Evolutionary conservation across 2,888 invertebrate genomes (phyloP).

Genomic region (Aquatica leii): DNA sequence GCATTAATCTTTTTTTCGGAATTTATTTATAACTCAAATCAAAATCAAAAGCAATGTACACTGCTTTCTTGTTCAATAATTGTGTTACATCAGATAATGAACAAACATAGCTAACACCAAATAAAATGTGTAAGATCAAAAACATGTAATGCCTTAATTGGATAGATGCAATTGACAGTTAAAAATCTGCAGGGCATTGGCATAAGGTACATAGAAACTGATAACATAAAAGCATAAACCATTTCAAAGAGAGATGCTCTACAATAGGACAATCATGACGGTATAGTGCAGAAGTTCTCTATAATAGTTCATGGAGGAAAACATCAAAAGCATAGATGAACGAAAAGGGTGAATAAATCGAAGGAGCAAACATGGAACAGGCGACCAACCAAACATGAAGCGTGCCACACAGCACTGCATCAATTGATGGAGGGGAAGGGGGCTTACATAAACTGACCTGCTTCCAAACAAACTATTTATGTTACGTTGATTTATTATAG

Average conservation of each 20-base stretch:
- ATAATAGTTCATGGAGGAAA: conserved; percentile 42
- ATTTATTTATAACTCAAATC: no score
- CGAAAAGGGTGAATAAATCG: conserved; percentile 59
- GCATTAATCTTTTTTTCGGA: conserved; percentile 23
- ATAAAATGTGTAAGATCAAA: conserved; percentile 18
- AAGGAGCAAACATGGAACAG: conserved; percentile 67
- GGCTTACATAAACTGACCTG: conserved; percentile 47
- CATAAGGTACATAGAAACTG: conserved; percentile 18
- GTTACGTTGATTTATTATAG: conserved; percentile 17
- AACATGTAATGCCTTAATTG: conserved; percentile 8
- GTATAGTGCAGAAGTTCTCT: conserved; percentile 39
- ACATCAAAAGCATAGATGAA: conserved; percentile 56
- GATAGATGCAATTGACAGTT: neutral
- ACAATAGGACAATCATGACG: conserved; percentile 26
- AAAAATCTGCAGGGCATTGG: conserved; percentile 9
- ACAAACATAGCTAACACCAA: conserved; percentile 13
- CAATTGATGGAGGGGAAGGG: conserved; percentile 62
- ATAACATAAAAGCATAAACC: conserved; percentile 20
- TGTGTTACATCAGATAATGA: no score
- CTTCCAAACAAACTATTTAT: conserved; percentile 38
- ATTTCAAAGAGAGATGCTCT: conserved; percentile 25
- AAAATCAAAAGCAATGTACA: conserved; percentile 11
- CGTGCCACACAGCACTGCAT: conserved; percentile 54
- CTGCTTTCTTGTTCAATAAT: neutral
- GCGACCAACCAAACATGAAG: conserved; percentile 63